Evolutionary conservation across 2,797 vertebrate species (phyloP), one percentile per base, ranked within the genome.

Genomic region (Peromyscus nudipes): DNA sequence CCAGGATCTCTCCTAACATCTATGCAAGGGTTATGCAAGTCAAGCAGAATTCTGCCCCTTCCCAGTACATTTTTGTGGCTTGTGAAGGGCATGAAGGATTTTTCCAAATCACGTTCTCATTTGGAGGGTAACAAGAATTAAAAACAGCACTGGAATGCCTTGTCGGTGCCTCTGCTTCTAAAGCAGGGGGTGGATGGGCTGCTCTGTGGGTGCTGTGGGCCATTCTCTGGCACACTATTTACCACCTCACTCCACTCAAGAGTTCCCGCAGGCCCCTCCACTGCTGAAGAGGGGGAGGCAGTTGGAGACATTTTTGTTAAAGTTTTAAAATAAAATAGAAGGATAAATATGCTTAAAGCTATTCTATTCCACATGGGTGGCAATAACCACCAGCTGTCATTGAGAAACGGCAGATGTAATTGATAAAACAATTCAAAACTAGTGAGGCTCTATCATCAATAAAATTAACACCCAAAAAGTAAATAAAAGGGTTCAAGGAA

Each of bases 351-450:
- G 57, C 4, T 12, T 34, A 71, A n/a, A 89, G 95, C 91, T 37
- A 29, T 94, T 2, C 14, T 43, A 97, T 94, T 97, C 76, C 97
- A 96, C 97, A 81, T 57, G 67, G 95, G 96, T 94, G 94, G 96
- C 92, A 93, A 92, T 95, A 96, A 97, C 97, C 76, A 93, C 96
- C 97, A 97, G 96, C 97, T 97, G 97, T 97, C 96, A 96, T 95
- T 23, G 31, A 65, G 94, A 96, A 96, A 93, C 25, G 73, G 95
- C 94, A 98, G 94, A 95, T 96, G 94, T 83, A 96, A 97, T 81
- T 97, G 97, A 97, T 95, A 97, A 97, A 97, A 97, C 96, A 96
- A 98, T 83, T 95, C 79, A 73, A 94, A 97, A 97, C 89, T 94
- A 93, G 52, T 43, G 76, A 79, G 94, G 92, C 25, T 95, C 88